phyloP scores from a whole-genome alignment of 2,113 vertebrate genomes.

The Labeo catla region DNA sequence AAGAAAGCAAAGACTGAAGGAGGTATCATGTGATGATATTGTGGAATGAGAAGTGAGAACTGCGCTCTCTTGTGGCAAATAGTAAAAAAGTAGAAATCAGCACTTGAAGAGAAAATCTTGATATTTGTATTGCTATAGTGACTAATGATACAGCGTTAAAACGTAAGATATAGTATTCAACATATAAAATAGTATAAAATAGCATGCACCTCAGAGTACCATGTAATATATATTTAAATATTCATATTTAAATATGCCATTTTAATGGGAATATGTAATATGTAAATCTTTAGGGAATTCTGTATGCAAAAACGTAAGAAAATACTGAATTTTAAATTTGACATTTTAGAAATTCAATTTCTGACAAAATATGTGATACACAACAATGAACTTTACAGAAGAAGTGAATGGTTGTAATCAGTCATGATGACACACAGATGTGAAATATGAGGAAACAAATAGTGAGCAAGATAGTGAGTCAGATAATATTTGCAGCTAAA shows the following conservation, averaged over 20 bases:
- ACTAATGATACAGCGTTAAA: neutral
- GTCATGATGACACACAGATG: neutral
- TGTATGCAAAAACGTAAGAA: neutral
- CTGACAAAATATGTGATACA: neutral
- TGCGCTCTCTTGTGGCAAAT: slow-evolving; percentile 28
- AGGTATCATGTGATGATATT: neutral
- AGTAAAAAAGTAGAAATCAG: neutral
- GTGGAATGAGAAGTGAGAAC: slow-evolving; percentile 7
- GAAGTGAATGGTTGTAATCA: neutral
- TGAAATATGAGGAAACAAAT: slow-evolving; percentile 13
- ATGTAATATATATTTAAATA: too few species aligned
- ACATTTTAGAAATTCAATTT: neutral
- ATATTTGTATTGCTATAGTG: neutral
- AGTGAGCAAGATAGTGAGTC: neutral
- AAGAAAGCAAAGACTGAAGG: neutral
- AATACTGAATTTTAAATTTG: neutral
- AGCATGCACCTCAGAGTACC: neutral
- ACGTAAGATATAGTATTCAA: neutral
- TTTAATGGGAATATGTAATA: neutral
- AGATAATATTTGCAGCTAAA: neutral
- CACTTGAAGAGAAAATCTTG: neutral
- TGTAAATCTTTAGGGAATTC: too few species aligned
- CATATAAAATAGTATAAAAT: neutral
- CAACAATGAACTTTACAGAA: neutral
- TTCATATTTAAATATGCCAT: neutral